Conservation (phyloP, 1,140 invertebrate genomes). For the Chymomyza costata region DNA sequence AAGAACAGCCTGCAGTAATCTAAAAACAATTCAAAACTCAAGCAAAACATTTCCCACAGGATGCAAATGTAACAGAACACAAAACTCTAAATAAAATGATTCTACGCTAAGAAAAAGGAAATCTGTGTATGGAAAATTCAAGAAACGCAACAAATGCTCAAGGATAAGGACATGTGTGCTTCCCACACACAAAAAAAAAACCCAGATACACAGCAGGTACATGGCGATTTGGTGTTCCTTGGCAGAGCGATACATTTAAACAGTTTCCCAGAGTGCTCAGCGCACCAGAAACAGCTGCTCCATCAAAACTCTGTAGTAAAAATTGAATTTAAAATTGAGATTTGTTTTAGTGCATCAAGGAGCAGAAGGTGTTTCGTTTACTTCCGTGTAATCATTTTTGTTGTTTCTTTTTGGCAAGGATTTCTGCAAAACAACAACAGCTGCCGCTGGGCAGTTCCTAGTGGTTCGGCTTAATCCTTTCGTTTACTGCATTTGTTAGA, state of each 20-base stretch:
- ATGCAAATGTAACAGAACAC: constrained; percentile 40
- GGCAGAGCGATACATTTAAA: constrained; percentile 11
- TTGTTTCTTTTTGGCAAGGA: constrained; percentile 13
- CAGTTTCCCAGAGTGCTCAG: constrained; percentile 34
- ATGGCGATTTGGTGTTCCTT: constrained; percentile 5
- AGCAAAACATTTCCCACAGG: constrained; percentile 34
- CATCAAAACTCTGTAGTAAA: too few relatives aligned
- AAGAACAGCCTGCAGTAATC: too few relatives aligned
- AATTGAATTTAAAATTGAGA: too few relatives aligned
- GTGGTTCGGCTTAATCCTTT: constrained; percentile 33
- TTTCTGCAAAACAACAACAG: constrained; percentile 8
- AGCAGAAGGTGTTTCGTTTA: constrained; percentile 9
- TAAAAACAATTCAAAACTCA: too few relatives aligned
- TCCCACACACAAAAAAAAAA: constrained; percentile 30
- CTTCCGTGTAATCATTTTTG: constrained; percentile 46
- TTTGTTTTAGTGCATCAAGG: constrained; percentile 23
- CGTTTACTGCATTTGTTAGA: constrained; percentile 30
- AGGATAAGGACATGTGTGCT: constrained; percentile 34
- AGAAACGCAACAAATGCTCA: background rate
- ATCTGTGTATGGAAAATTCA: background rate
- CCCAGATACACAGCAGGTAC: constrained; percentile 36
- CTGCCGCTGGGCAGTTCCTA: constrained; percentile 11
- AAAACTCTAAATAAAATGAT: too few relatives aligned
- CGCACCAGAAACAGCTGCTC: constrained; percentile 20
- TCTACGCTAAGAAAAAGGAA: constrained; percentile 16